These are phyloP conservation scores for Protaetia brevitarsis DNA, from an alignment of 1,140 invertebrate species.

Conservation along the genomic window DNA sequence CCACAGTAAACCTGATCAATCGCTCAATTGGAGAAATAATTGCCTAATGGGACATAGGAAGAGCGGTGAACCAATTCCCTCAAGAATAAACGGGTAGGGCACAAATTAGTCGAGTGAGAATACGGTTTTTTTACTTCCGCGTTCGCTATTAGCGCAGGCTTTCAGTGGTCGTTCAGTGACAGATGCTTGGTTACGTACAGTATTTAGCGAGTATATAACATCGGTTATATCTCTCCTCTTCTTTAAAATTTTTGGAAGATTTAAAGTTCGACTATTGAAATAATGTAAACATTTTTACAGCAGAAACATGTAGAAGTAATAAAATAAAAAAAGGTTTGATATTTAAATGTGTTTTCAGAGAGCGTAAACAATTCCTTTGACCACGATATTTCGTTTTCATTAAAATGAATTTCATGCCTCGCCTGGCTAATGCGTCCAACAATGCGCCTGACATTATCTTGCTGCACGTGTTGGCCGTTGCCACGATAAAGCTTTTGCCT, in stretches of 20 bases:
- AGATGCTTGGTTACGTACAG: no score
- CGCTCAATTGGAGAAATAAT: constrained; percentile 16
- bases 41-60: constrained; percentile 4
- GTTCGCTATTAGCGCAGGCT: no score
- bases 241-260: no score
- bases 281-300: no score
- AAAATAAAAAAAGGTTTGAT: not conserved
- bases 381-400: constrained; percentile 1
- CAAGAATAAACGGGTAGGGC: not conserved
- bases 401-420: constrained; percentile 12
- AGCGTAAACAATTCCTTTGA: not conserved
- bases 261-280: no score
- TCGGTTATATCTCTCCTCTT: no score
- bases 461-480: constrained; percentile 6
- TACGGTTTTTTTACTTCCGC: constrained; percentile 13
- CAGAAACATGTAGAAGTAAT: no score
- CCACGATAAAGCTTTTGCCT: not conserved
- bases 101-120: not conserved
- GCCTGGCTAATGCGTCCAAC: not conserved
- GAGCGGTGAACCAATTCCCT: not conserved
- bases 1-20: constrained; percentile 9
- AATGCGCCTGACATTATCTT: constrained; percentile 6
- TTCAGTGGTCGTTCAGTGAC: no score
- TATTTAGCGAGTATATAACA: no score
- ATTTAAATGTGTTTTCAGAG: not conserved